Conservation (phyloP, 2,888 invertebrate genomes). For the Metopia argyrocephala region DNA sequence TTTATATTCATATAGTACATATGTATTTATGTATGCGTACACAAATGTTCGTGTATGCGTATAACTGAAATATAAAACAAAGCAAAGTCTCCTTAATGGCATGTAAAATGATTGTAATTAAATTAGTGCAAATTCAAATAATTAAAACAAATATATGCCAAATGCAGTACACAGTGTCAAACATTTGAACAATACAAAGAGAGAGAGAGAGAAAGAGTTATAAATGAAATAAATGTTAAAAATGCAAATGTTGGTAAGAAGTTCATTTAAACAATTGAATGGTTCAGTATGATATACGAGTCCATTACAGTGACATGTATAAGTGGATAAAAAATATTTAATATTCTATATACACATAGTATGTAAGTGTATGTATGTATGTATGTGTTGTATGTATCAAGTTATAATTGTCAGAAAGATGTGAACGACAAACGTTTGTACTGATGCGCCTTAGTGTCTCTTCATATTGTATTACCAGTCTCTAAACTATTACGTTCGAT, state of each 20-base stretch:
- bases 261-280: not conserved
- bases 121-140: conserved; percentile 61
- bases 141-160: conserved; percentile 60
- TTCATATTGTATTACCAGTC: no score
- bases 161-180: conserved; percentile 24
- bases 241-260: not conserved
- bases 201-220: not conserved
- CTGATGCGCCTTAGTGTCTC: no score
- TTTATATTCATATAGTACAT: not conserved
- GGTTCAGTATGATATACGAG: not conserved
- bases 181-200: not conserved
- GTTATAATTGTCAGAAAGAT: no score
- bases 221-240: no score
- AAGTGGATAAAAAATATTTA: no score
- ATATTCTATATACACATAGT: no score
- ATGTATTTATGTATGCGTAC: not conserved
- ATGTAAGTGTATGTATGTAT: no score
- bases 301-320: no score
- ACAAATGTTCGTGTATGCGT: not conserved
- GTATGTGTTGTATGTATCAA: no score
- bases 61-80: conserved; percentile 4
- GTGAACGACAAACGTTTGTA: no score
- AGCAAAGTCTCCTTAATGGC: conserved; percentile 40
- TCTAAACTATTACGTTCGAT: no score
- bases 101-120: conserved; percentile 61